A percentile compares a stretch with the other conserved stretches of the same genome.
Evolutionary conservation across 2,888 invertebrate genomes (phyloP).

Genomic region (Mechanitis messenoides): DNA sequence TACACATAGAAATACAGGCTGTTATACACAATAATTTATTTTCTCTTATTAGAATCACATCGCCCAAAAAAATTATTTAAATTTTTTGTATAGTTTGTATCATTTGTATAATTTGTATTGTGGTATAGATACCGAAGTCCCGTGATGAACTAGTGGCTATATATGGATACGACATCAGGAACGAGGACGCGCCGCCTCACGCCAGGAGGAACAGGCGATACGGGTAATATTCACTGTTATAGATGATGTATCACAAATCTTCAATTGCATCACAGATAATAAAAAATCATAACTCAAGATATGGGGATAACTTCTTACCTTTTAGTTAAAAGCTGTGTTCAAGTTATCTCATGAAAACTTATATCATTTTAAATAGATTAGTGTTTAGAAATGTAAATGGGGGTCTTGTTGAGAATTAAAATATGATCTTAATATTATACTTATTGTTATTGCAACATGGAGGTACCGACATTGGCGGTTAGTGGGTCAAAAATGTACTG

Average conservation of each 20-base stretch:
- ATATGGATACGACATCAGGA: slow-evolving; percentile 96
- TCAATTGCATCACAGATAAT: too few relatives aligned
- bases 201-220: slow-evolving; percentile 90
- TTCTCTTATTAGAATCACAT: too few relatives aligned
- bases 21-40: neutral
- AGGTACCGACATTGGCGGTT: slow-evolving; percentile 59
- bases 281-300: too few relatives aligned
- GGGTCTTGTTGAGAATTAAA: neutral
- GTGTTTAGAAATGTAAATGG: too few relatives aligned
- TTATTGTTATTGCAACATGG: slow-evolving; percentile 39
- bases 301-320: neutral
- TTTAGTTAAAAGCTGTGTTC: too few relatives aligned
- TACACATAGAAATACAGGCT: neutral
- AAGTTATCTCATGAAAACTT: too few relatives aligned
- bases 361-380: too few relatives aligned
- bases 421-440: neutral
- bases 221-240: slow-evolving; percentile 75
- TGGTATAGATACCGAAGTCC: slow-evolving; percentile 87
- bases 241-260: too few relatives aligned
- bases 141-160: slow-evolving; percentile 88
- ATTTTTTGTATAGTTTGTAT: too few relatives aligned
- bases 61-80: too few relatives aligned
- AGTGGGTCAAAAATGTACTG: slow-evolving; percentile 33
- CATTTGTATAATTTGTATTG: too few relatives aligned
- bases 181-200: slow-evolving; percentile 93